These are phyloP conservation scores for Merluccius polli DNA, from an alignment of 2,797 vertebrate species.

Conservation along the genomic window DNA sequence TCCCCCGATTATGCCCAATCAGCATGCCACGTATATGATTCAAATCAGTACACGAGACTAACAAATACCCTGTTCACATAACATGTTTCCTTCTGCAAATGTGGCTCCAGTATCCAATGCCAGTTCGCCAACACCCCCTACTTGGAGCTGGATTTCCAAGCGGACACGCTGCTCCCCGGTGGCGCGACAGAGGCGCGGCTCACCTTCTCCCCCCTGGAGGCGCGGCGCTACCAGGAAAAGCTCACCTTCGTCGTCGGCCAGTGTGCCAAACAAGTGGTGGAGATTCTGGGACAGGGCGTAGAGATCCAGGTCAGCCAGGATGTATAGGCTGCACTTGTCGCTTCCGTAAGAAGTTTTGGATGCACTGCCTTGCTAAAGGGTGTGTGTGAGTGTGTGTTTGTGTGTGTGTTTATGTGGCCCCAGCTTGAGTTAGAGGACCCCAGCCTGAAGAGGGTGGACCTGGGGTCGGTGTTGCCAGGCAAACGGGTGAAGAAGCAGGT, in stretches of 20 bases:
- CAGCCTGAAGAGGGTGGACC: slow-evolving; percentile 70
- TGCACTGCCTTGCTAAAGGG: background rate
- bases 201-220: slow-evolving; percentile 78
- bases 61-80: background rate
- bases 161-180: slow-evolving; percentile 68
- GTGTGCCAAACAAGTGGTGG: slow-evolving; percentile 68
- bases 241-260: slow-evolving; percentile 80
- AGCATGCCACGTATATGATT: background rate
- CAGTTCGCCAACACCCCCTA: slow-evolving; percentile 69
- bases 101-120: slow-evolving; percentile 72
- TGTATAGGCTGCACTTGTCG: background rate
- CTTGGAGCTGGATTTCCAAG: slow-evolving; percentile 71
- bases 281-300: slow-evolving; percentile 78
- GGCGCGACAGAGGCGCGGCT: slow-evolving; percentile 70
- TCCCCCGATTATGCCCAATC: background rate
- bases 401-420: background rate
- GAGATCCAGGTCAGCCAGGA: slow-evolving; percentile 78
- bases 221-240: slow-evolving; percentile 70
- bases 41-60: too few species aligned
- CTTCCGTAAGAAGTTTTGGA: background rate
- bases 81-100: background rate
- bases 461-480: slow-evolving; percentile 75
- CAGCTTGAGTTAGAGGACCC: slow-evolving; percentile 80
- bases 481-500: slow-evolving; percentile 72
- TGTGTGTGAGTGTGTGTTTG: background rate